Conservation (phyloP, 2,797 vertebrate species). For the Parambassis ranga region DNA sequence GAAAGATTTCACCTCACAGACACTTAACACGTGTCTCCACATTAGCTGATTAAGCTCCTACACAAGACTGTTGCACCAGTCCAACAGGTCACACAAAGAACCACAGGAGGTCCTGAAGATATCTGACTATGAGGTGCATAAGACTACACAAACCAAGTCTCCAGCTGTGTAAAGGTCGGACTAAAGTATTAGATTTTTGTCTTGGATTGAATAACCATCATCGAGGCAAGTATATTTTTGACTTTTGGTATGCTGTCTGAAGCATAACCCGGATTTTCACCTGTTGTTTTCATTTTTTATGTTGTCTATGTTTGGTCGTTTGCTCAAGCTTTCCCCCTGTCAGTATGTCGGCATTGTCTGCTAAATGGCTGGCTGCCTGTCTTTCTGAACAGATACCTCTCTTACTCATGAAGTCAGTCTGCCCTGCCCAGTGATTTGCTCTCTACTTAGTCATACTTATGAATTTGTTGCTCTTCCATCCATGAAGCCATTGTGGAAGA, state of each 20-base stretch:
- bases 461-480: neutral
- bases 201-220: neutral
- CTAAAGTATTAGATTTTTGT: neutral
- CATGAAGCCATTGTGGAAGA: conserved; percentile 1
- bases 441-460: neutral
- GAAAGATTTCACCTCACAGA: conserved; percentile 6
- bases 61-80: conserved; percentile 10
- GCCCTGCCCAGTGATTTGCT: neutral
- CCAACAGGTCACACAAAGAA: conserved; percentile 30
- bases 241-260: neutral
- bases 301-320: neutral
- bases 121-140: neutral
- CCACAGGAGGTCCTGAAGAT: conserved; percentile 24
- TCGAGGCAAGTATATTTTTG: neutral
- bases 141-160: neutral
- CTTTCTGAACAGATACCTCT: conserved; percentile 1
- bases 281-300: neutral
- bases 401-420: conserved; percentile 7
- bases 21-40: conserved; percentile 14
- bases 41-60: conserved; percentile 40
- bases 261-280: too few relatives aligned
- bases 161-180: neutral
- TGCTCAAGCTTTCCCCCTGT: conserved; percentile 14
- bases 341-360: conserved; percentile 10
- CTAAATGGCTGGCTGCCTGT: conserved; percentile 17